Evolutionary conservation across 2,888 invertebrate species (phyloP), one percentile per base, ranked within the genome.

Genomic region (Pimpla rufipes): DNA sequence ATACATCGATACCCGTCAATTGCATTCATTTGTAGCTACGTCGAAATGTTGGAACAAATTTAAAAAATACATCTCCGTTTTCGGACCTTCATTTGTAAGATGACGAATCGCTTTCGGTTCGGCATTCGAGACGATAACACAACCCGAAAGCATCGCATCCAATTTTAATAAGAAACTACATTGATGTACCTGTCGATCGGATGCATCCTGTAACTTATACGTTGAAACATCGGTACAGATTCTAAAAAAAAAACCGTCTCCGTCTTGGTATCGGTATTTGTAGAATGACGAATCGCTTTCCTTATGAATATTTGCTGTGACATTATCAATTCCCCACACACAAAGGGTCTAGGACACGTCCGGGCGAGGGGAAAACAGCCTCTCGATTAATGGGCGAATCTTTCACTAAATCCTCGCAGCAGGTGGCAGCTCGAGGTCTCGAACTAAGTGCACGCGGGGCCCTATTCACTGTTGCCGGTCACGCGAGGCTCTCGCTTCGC

Each of bases 401-500:
- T 74, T 74, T 62, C 18, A 35, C 62, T 74, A 62, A 74, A 74
- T 74, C 62, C 50, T 74, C 45, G 74, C 18, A 62, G 74, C 74
- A 74, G 62, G 74, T 74, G 74, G 74, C 50, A 37, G 74, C 37
- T 37, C 47, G 47, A 62, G 47, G 59, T 59, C 37, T 37, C 47
- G 62, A 29, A 16, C 45, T 10, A 18, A 62, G 47, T 47, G 35
- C 62, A 47, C 8, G 55, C 1, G 16, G 4, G 35, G 16, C 35
- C 11, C 45, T 18, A 29, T 74, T 74, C 21, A 35, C 37, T 70
- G 47, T 40, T 47, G 47, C 21, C 47, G 74, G 74, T 62, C 74
- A 74, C 74, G 74, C 74, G 50, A 74, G 18, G 62, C 62, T 74
- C 74, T 74, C 74, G 62, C 74, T 62, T 62, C 47, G 74, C 74